phyloP scores from a whole-genome alignment of 2,888 invertebrate genomes.

The Troilus luridus region DNA sequence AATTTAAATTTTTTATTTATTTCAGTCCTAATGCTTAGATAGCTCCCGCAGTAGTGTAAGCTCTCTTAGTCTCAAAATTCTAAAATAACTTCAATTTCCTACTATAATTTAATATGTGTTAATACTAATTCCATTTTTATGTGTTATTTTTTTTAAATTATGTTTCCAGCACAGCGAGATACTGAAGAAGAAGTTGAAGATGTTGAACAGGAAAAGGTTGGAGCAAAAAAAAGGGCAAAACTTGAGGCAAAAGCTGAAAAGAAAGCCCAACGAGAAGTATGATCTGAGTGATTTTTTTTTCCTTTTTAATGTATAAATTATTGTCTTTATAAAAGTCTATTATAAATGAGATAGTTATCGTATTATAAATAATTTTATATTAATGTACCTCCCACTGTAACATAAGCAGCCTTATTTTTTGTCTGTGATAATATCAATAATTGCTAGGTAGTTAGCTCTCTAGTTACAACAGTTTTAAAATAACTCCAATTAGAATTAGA shows the following conservation, averaged over 20 bases:
- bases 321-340: neutral
- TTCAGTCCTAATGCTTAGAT: no score
- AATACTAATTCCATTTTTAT: neutral
- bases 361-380: neutral
- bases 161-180: conserved; percentile 3
- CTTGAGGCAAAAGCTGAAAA: conserved; percentile 94
- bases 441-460: neutral
- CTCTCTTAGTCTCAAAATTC: no score
- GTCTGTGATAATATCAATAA: neutral
- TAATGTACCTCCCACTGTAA: neutral
- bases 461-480: neutral
- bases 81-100: neutral
- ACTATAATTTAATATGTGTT: neutral
- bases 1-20: no score
- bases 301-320: neutral
- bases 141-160: neutral
- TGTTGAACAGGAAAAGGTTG: conserved; percentile 83
- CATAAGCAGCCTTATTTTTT: no score
- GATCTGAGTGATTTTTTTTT: conserved; percentile 57
- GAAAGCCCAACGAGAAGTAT: conserved; percentile 81
- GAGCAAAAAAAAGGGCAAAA: conserved; percentile 95
- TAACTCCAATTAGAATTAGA: neutral
- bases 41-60: no score
- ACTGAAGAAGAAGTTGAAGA: conserved; percentile 68
- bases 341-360: neutral